These are phyloP conservation scores for Leguminivora glycinivorella DNA, from an alignment of 1,140 invertebrate species.

Conservation along the genomic window DNA sequence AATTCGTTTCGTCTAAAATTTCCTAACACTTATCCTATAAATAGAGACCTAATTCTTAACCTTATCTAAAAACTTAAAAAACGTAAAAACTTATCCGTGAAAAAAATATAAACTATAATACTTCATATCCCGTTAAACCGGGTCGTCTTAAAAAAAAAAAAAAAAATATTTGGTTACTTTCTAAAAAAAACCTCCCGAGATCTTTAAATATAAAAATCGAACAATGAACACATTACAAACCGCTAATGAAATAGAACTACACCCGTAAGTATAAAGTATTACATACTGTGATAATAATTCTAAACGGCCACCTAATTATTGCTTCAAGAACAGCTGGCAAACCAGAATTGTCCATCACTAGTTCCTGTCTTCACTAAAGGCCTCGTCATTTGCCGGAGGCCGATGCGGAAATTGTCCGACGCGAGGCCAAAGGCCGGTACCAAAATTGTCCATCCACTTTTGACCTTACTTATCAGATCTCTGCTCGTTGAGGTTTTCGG, in stretches of 20 bases:
- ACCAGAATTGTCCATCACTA: too few relatives aligned
- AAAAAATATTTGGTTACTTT: conserved; percentile 51
- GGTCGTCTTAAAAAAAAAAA: conserved; percentile 55
- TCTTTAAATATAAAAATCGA: conserved; percentile 51
- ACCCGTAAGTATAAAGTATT: conserved; percentile 74
- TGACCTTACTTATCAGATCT: too few relatives aligned
- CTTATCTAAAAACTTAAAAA: conserved; percentile 49
- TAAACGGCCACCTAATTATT: conserved; percentile 28
- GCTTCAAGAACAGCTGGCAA: conserved; percentile 1
- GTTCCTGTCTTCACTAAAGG: too few relatives aligned
- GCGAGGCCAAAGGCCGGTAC: too few relatives aligned
- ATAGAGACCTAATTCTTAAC: conserved; percentile 54
- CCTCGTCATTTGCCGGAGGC: too few relatives aligned
- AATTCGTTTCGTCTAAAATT: conserved; percentile 52
- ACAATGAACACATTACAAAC: conserved; percentile 70
- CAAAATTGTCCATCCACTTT: neutral
- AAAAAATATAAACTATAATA: conserved; percentile 70
- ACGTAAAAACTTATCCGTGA: conserved; percentile 42
- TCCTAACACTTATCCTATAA: conserved; percentile 62
- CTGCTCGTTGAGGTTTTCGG: too few relatives aligned
- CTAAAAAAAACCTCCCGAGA: conserved; percentile 56
- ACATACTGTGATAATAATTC: conserved; percentile 62
- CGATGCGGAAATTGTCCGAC: too few relatives aligned
- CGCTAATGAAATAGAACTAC: conserved; percentile 67
- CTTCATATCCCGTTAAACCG: conserved; percentile 72